A percentile compares a stretch with the other conserved stretches of the same genome.
phyloP scores from a whole-genome alignment of 2,797 vertebrate species.

The Catostomus latipinnis region DNA sequence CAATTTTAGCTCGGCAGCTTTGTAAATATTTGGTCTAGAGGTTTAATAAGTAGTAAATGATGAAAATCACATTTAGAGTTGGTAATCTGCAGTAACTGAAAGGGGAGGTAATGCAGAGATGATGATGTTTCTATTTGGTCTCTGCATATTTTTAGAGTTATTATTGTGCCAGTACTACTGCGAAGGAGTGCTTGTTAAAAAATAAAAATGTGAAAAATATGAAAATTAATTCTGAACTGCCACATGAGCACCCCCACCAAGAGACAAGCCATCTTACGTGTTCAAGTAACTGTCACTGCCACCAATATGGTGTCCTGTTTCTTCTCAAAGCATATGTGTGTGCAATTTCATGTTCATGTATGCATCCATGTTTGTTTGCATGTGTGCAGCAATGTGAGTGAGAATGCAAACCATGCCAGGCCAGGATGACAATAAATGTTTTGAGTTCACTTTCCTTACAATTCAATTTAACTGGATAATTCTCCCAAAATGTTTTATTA shows the following conservation, averaged over 20 bases:
- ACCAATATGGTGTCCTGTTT: slow-evolving; percentile 38
- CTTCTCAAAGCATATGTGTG: slow-evolving; percentile 47
- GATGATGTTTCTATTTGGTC: slow-evolving; percentile 53
- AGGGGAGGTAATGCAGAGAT: slow-evolving; percentile 58
- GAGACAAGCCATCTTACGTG: slow-evolving; percentile 31
- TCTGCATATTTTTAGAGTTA: slow-evolving; percentile 33
- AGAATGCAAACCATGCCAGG: slow-evolving; percentile 19
- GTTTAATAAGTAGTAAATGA: slow-evolving; percentile 61
- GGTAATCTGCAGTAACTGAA: slow-evolving; percentile 52
- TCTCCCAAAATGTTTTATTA: too few relatives aligned
- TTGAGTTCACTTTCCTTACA: too few relatives aligned
- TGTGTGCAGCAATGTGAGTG: neutral
- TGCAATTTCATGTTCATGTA: slow-evolving; percentile 7
- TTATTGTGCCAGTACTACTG: slow-evolving; percentile 37
- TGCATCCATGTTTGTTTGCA: too few relatives aligned
- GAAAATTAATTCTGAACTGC: too few relatives aligned
- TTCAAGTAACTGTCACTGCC: slow-evolving; percentile 45
- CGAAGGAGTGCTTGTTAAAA: slow-evolving; percentile 29
- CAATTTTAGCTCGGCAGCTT: slow-evolving; percentile 42
- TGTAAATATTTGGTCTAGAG: slow-evolving; percentile 52
- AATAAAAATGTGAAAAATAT: neutral
- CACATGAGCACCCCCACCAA: neutral
- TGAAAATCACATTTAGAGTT: slow-evolving; percentile 52
- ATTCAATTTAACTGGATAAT: slow-evolving; percentile 67
- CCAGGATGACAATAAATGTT: slow-evolving; percentile 57